Evolutionary conservation across 1,140 invertebrate genomes (phyloP).

Genomic region (Bombus turneri): DNA sequence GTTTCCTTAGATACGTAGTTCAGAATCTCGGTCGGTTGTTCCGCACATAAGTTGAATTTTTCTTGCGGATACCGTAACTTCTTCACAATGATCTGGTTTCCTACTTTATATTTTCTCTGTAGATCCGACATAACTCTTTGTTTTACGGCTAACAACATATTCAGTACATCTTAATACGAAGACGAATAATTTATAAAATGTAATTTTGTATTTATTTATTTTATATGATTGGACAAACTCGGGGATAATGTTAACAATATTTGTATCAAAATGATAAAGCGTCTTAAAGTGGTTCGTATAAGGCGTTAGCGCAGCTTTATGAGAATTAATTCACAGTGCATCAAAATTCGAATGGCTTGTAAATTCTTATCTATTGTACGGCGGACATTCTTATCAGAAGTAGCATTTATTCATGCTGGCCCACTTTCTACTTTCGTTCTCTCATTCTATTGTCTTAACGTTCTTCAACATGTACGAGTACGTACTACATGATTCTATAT

Average conservation of each 20-base stretch:
- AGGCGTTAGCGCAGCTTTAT: neutral
- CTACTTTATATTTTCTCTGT: neutral
- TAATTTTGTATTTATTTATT: neutral
- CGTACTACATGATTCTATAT: neutral
- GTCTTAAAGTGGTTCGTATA: neutral
- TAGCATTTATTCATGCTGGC: slow-evolving; percentile 47
- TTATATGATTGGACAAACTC: neutral
- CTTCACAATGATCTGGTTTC: neutral
- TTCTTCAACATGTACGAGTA: neutral
- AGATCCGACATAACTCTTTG: neutral
- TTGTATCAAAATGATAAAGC: neutral
- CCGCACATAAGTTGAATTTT: neutral
- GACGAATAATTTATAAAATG: neutral
- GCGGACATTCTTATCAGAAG: slow-evolving; percentile 38
- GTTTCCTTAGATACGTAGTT: neutral
- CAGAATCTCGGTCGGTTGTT: neutral
- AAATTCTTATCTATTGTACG: slow-evolving; percentile 41
- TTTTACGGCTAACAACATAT: neutral
- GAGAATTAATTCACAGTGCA: slow-evolving; percentile 14
- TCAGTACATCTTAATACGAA: too few species aligned
- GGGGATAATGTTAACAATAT: neutral
- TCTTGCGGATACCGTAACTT: neutral
- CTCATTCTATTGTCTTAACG: slow-evolving; percentile 23
- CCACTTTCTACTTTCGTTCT: slow-evolving; percentile 31
- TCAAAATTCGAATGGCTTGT: slow-evolving; percentile 46